These are phyloP conservation scores for Drosophila meridionalis DNA, from an alignment of 2,888 invertebrate species.

Conservation along the genomic window DNA sequence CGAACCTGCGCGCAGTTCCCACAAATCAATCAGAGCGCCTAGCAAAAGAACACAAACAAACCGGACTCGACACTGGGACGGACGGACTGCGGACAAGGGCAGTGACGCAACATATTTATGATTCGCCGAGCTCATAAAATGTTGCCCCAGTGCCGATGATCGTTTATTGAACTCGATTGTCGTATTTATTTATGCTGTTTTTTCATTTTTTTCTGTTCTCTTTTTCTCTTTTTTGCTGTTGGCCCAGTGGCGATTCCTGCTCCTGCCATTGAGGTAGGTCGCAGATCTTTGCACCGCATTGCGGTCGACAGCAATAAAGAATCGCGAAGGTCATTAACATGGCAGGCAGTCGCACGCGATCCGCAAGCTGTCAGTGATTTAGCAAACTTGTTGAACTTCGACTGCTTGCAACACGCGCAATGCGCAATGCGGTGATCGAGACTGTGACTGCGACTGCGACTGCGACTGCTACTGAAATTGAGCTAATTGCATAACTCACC, in stretches of 20 bases:
- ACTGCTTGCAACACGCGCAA: constrained; percentile 52
- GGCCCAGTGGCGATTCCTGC: constrained; percentile 46
- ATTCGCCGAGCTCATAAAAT: constrained; percentile 17
- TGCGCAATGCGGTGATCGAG: background rate
- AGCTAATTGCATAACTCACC: constrained; percentile 64
- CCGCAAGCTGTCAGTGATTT: constrained; percentile 59
- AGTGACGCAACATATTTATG: constrained; percentile 43
- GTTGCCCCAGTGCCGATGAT: constrained; percentile 44
- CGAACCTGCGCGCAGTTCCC: constrained; percentile 6
- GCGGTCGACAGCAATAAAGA: constrained; percentile 9
- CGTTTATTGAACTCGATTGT: constrained; percentile 67
- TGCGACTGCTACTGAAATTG: constrained; percentile 5
- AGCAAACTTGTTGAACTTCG: constrained; percentile 74
- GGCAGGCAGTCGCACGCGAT: constrained; percentile 63
- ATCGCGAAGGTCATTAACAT: constrained; percentile 61
- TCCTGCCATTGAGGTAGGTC: constrained; percentile 79
- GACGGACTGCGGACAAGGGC: constrained; percentile 1
- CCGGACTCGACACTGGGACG: background rate
- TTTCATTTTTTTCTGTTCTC: constrained; percentile 15
- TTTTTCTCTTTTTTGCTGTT: constrained; percentile 17
- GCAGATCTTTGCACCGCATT: constrained; percentile 57
- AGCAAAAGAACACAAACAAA: constrained; percentile 19
- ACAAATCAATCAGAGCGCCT: constrained; percentile 8
- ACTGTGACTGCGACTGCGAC: background rate
- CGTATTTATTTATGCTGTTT: constrained; percentile 1